Conservation (phyloP, 2,113 vertebrate genomes). For the Anolis carolinensis region DNA sequence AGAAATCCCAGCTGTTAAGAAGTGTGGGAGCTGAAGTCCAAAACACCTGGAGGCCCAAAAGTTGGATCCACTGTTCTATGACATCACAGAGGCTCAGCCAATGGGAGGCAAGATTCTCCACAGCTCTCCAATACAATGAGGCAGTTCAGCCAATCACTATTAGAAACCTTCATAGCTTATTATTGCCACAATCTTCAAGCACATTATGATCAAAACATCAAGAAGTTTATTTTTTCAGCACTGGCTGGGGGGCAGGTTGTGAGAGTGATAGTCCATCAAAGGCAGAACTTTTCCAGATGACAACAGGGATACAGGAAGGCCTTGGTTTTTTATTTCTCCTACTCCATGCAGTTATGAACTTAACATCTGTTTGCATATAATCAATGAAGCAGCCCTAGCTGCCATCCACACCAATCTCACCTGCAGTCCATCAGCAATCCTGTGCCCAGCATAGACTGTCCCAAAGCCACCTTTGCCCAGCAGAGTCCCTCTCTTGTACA, state of each 20-base stretch:
- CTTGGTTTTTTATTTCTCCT: background rate
- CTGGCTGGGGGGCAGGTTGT: too few relatives aligned
- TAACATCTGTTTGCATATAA: background rate
- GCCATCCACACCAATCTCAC: conserved; percentile 47
- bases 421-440: conserved; percentile 76
- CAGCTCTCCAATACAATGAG: background rate
- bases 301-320: background rate
- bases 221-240: too few relatives aligned
- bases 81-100: background rate
- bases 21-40: too few relatives aligned
- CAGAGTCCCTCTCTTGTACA: conserved; percentile 72
- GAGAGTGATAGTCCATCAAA: too few relatives aligned
- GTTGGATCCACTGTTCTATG: too few relatives aligned
- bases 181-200: background rate
- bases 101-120: background rate
- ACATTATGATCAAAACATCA: background rate
- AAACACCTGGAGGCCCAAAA: too few relatives aligned
- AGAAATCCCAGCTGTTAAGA: too few relatives aligned
- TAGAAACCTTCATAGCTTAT: too few relatives aligned
- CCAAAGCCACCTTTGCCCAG: conserved; percentile 83
- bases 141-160: background rate
- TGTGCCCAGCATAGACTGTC: conserved; percentile 77
- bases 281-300: too few relatives aligned
- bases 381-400: too few relatives aligned
- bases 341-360: background rate